phyloP scores from a whole-genome alignment of 2,797 vertebrate genomes.

The Acanthis flammea region DNA sequence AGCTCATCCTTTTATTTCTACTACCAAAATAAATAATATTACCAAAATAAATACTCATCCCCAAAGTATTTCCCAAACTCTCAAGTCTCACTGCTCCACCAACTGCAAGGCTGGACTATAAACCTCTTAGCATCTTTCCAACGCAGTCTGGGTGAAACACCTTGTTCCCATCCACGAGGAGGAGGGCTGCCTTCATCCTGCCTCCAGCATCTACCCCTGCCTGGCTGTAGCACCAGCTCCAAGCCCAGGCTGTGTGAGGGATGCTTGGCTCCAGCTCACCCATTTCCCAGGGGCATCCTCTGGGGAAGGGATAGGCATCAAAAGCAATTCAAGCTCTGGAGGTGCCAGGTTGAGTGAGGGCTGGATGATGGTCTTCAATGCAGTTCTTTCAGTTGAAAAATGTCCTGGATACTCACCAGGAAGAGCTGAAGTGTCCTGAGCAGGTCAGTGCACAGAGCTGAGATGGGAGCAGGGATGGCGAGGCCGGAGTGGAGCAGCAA shows the following conservation, averaged over 20 bases:
- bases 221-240: not conserved
- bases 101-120: not conserved
- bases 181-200: not conserved
- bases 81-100: not conserved
- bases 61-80: not conserved
- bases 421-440: not conserved
- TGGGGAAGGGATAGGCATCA: not conserved
- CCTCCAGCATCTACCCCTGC: not conserved
- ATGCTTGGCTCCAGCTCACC: not conserved
- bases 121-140: not conserved
- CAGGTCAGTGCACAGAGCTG: not conserved
- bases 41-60: not conserved
- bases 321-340: not conserved
- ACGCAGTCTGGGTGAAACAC: accelerated
- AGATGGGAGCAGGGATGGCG: not conserved
- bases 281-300: not conserved
- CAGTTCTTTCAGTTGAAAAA: not conserved
- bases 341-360: not conserved
- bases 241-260: not conserved
- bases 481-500: conserved; percentile 10
- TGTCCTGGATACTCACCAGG: conserved; percentile 43
- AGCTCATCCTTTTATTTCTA: not conserved
- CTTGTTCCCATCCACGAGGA: not conserved
- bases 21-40: not conserved
- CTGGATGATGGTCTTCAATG: accelerated